These are phyloP conservation scores for Brassicogethes aeneus DNA, from an alignment of 2,888 invertebrate genomes.

Conservation along the genomic window DNA sequence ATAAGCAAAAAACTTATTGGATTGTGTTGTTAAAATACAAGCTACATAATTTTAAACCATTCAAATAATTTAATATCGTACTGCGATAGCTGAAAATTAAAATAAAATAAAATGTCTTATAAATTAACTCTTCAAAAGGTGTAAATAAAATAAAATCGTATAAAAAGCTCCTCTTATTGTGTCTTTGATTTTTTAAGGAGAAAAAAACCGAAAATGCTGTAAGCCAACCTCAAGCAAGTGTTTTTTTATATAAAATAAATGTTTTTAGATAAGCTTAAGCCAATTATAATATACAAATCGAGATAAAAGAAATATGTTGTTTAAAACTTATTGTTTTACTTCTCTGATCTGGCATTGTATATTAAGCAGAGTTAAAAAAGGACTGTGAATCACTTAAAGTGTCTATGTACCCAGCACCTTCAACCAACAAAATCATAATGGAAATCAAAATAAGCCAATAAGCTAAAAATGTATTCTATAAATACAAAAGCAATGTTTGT, in stretches of 20 bases:
- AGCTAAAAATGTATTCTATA: no score
- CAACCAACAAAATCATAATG: constrained; percentile 14
- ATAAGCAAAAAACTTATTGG: neutral
- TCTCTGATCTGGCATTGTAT: no score
- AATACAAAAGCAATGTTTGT: neutral
- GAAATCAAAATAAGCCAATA: constrained; percentile 3
- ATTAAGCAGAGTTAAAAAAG: no score
- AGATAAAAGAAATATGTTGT: neutral
- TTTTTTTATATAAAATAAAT: constrained; percentile 11
- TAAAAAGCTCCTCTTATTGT: constrained; percentile 25
- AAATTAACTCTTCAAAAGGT: neutral
- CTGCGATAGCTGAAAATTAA: neutral
- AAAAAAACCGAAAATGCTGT: constrained; percentile 16
- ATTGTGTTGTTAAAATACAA: neutral
- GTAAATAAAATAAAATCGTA: constrained; percentile 14
- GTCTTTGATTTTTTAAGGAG: constrained; percentile 18
- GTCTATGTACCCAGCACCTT: constrained; percentile 25
- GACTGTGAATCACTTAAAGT: no score
- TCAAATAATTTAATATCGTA: neutral
- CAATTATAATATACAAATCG: neutral
- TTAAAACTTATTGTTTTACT: no score
- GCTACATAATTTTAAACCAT: neutral
- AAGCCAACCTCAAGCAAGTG: constrained; percentile 28
- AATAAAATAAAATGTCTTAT: neutral
- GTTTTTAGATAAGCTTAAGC: constrained; percentile 1